Conservation (phyloP, 2,888 invertebrate species). For the Drosophila barbarae region DNA sequence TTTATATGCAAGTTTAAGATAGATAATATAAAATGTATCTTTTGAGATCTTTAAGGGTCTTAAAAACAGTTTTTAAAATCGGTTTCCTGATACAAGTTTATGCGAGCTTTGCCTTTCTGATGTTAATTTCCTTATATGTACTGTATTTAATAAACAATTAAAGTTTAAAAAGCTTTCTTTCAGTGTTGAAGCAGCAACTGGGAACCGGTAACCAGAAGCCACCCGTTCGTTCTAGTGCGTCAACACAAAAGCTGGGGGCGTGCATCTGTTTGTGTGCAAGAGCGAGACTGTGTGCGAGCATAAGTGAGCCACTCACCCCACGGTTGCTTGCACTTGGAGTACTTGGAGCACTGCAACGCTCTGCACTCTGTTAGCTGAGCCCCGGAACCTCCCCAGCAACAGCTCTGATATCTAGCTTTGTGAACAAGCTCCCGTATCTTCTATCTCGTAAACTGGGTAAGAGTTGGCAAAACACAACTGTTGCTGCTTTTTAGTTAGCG, state of each 20-base stretch:
- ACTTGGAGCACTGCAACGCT: conserved; percentile 54
- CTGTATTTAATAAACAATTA: not conserved
- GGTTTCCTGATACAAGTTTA: too few species aligned
- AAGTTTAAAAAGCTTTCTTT: not conserved
- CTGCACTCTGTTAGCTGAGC: conserved; percentile 43
- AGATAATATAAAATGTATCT: not conserved
- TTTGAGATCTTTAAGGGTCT: too few species aligned
- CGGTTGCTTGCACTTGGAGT: conserved; percentile 60
- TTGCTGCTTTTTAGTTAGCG: conserved; percentile 54
- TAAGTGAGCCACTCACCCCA: conserved; percentile 49
- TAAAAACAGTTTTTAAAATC: too few species aligned
- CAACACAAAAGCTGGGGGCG: conserved; percentile 59
- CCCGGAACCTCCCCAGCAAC: conserved; percentile 7
- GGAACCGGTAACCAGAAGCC: conserved; percentile 27
- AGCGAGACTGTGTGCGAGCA: conserved; percentile 39
- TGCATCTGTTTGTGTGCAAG: conserved; percentile 19
- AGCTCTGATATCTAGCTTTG: conserved; percentile 8
- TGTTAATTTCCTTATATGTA: not conserved
- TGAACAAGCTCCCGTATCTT: conserved; percentile 10
- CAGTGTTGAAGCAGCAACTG: conserved; percentile 20
- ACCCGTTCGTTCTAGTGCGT: conserved; percentile 56
- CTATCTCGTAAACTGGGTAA: conserved; percentile 3
- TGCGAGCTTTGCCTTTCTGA: too few species aligned
- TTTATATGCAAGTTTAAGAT: too few species aligned
- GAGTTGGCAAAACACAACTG: conserved; percentile 52